These are phyloP conservation scores for Pedicia rivosa DNA, from an alignment of 2,888 invertebrate species.

Conservation along the genomic window DNA sequence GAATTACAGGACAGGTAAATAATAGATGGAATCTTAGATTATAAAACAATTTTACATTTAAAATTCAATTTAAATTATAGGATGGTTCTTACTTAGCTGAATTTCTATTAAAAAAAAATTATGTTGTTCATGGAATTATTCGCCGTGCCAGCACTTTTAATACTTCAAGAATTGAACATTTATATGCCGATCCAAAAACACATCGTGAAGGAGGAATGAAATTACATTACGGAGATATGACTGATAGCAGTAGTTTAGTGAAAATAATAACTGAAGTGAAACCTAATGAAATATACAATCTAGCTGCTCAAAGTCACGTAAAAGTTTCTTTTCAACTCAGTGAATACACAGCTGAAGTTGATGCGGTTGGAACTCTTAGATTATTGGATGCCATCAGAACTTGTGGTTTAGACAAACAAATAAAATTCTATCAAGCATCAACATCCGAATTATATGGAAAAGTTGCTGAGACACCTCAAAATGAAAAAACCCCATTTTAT, in stretches of 20 bases:
- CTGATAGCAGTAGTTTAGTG: conserved; percentile 88
- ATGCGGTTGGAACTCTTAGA: conserved; percentile 84
- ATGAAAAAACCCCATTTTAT: conserved; percentile 89
- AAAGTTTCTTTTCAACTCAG: conserved; percentile 98
- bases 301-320: conserved; percentile 98
- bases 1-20: conserved; percentile 91
- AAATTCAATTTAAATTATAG: conserved; percentile 33
- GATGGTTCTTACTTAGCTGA: conserved; percentile 98
- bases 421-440: conserved; percentile 89
- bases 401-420: conserved; percentile 62
- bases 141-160: conserved; percentile 92
- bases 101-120: conserved; percentile 79
- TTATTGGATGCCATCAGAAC: conserved; percentile 84
- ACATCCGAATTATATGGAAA: conserved; percentile 92
- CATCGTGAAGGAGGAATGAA: conserved; percentile 84
- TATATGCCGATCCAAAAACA: conserved; percentile 79
- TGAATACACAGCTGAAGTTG: conserved; percentile 98
- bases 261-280: conserved; percentile 51
- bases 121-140: conserved; percentile 91
- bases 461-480: conserved; percentile 84
- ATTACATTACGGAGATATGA: conserved; percentile 96
- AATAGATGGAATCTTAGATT: conserved; percentile 3
- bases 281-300: conserved; percentile 92
- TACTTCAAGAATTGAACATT: conserved; percentile 87
- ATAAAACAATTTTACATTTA: conserved; percentile 5